Conservation (phyloP, 2,113 vertebrate species). For the Herpailurus yagouaroundi region DNA sequence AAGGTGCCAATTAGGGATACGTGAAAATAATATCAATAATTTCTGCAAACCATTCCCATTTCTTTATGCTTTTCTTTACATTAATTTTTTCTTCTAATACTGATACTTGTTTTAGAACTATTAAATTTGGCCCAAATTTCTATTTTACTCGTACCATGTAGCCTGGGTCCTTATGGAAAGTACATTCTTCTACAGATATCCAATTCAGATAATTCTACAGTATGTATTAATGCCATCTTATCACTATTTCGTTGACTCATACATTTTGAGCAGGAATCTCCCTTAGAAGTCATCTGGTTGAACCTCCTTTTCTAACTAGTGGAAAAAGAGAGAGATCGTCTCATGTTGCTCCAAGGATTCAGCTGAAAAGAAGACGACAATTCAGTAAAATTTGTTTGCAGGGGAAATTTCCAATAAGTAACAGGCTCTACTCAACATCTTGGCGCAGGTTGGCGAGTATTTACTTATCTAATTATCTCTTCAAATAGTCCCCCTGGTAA, state of each 20-base stretch:
- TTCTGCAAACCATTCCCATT: not conserved
- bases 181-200: not conserved
- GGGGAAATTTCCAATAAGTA: constrained; percentile 53
- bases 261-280: not conserved
- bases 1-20: not conserved
- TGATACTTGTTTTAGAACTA: not conserved
- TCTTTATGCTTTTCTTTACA: not conserved
- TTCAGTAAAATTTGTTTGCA: constrained; percentile 17
- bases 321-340: not conserved
- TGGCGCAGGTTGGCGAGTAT: constrained; percentile 40
- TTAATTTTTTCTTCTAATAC: not conserved
- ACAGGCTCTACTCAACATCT: not conserved
- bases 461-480: constrained; percentile 68
- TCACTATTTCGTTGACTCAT: not conserved
- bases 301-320: not conserved
- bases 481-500: not conserved
- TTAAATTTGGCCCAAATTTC: not conserved
- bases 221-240: not conserved
- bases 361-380: not conserved
- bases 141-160: not conserved
- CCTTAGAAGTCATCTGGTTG: not conserved
- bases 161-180: not conserved
- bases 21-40: not conserved
- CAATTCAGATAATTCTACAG: not conserved
- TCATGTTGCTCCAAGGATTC: not conserved